Evolutionary conservation across 2,113 vertebrate species (phyloP), one percentile per base, ranked within the genome.

Genomic region (Prionailurus bengalensis): DNA sequence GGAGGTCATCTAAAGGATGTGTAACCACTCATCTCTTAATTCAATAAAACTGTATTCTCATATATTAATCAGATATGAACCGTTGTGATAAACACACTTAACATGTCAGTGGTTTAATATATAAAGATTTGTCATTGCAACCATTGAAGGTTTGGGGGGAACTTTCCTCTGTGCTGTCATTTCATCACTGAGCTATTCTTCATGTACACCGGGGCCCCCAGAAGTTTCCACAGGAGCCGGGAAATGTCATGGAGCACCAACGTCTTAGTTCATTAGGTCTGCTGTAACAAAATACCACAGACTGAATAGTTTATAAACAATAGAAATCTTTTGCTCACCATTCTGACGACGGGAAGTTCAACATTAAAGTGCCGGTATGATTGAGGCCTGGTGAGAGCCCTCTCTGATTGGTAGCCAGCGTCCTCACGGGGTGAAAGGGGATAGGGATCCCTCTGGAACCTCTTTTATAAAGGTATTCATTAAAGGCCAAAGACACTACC

Each of bases 171-270:
- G 29, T 27, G 58, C 10, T 36, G 33, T 15, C n/a, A 29, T n/a
- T 61, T 17, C 29, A 15, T 36, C 42, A 61, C 31, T 66, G 39
- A 88, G 21, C 10, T 90, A 27, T 82, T 79, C 65, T 51, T 42
- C 15, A 4, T 13, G 5, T 29, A 14, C 11, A 21, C 6, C 7
- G 3, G 8, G 14, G 7, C 4, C 6, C 70, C 6, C 3, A 55
- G 33, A 21, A 4, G 5, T 2, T 11, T 58, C n/a, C 11, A 8
- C 0, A 48, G 4, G 33, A 92, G 13, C 55, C 48, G 63, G 5
- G n/a, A 83, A 66, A 66, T 4, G 13, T 15, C 29, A 19, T 19
- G 21, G 0, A 39, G 2, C 0, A 5, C 8, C 23, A 58, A 14
- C 4, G 12, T 79, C 45, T 48, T 4, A 79, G 31, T 55, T 31